Percentiles rank a stretch among this genome's conserved stretches.
These are phyloP conservation scores for Lutjanus campechanus DNA, from an alignment of 2,797 vertebrate species.

Conservation along the genomic window DNA sequence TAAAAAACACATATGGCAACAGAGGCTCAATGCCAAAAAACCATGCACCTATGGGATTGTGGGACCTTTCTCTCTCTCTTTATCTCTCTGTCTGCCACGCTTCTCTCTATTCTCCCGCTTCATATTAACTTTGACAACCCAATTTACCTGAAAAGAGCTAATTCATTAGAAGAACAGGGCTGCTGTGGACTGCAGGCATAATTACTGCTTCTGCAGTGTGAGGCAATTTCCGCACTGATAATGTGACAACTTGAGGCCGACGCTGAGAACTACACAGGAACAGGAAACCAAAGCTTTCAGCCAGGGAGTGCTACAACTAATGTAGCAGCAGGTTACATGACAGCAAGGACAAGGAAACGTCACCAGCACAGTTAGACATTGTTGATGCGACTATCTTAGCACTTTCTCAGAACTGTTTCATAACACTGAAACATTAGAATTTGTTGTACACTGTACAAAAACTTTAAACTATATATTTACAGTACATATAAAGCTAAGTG, in stretches of 20 bases:
- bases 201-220: slow-evolving; percentile 29
- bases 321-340: background rate
- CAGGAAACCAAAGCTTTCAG: background rate
- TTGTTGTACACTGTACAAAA: too few species aligned
- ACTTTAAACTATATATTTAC: too few species aligned
- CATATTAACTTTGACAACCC: slow-evolving; percentile 48
- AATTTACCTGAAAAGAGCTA: slow-evolving; percentile 45
- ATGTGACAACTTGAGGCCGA: slow-evolving; percentile 7
- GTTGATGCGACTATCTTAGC: background rate
- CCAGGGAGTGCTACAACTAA: background rate
- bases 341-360: background rate
- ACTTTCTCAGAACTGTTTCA: background rate
- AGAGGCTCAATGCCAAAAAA: slow-evolving; percentile 3
- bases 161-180: slow-evolving; percentile 39
- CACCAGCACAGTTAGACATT: background rate
- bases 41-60: slow-evolving; percentile 1
- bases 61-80: background rate
- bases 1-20: background rate
- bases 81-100: background rate
- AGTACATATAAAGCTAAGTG: too few species aligned
- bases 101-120: slow-evolving; percentile 14
- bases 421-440: too few species aligned
- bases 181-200: slow-evolving; percentile 8
- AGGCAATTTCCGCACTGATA: slow-evolving; percentile 13
- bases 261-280: background rate